Conservation (phyloP, 2,888 invertebrate genomes). For the Cynaeus angustus region DNA sequence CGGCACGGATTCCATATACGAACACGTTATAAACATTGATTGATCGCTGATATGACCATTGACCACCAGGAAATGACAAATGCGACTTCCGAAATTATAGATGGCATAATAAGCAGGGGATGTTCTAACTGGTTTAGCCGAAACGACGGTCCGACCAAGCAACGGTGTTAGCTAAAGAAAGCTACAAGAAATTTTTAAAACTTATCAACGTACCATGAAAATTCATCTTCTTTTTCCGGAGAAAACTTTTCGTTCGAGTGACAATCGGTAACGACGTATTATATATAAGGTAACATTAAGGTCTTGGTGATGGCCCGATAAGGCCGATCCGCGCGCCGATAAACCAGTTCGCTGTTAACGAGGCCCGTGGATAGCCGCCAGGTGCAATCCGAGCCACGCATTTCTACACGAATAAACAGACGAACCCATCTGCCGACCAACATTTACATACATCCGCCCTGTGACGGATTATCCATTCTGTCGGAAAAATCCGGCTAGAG, state of each 20-base stretch:
- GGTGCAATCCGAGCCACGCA: constrained; percentile 65
- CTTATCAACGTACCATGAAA: too few relatives aligned
- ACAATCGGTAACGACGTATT: constrained; percentile 60
- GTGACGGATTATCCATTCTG: constrained; percentile 55
- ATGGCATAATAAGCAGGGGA: constrained; percentile 63
- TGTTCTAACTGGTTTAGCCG: too few relatives aligned
- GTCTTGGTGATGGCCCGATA: constrained; percentile 65
- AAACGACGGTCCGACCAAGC: too few relatives aligned
- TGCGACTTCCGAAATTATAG: constrained; percentile 66
- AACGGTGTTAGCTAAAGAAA: too few relatives aligned
- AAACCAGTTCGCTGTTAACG: constrained; percentile 65
- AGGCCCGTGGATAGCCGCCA: constrained; percentile 63
- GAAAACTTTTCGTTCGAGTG: constrained; percentile 17
- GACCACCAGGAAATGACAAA: constrained; percentile 66
- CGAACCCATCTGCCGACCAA: constrained; percentile 56
- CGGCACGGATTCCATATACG: constrained; percentile 56
- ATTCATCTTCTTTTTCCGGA: too few relatives aligned
- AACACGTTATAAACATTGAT: constrained; percentile 62
- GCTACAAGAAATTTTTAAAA: too few relatives aligned
- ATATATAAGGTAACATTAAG: constrained; percentile 64
- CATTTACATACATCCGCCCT: constrained; percentile 57
- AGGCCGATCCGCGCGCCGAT: constrained; percentile 64
- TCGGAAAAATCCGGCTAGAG: constrained; percentile 54
- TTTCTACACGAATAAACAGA: constrained; percentile 64
- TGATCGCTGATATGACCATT: constrained; percentile 59